phyloP scores from a whole-genome alignment of 2,113 vertebrate genomes.

The Telmatochromis bifrenatus region DNA sequence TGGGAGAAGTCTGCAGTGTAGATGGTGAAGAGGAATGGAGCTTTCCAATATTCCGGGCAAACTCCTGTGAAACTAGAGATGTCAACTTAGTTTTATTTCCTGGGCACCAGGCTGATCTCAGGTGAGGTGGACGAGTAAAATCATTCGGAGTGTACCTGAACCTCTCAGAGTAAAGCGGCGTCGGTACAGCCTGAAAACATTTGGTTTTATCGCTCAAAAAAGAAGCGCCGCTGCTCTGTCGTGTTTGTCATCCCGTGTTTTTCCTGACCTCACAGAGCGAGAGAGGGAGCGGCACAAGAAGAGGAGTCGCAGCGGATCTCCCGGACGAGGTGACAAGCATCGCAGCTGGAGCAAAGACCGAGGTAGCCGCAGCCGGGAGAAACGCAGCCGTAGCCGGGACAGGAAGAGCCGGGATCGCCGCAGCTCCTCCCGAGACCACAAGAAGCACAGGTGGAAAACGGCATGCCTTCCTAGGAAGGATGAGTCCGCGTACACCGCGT shows the following conservation, averaged over 20 bases:
- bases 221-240: not conserved
- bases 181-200: not conserved
- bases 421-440: slow-evolving; percentile 68
- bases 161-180: not conserved
- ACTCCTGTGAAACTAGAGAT: not conserved
- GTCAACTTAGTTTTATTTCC: not conserved
- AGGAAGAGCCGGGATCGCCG: slow-evolving; percentile 59
- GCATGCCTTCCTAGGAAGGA: not conserved
- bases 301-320: slow-evolving; percentile 59
- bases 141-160: not conserved
- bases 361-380: slow-evolving; percentile 61
- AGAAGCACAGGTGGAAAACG: slow-evolving; percentile 60
- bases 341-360: slow-evolving; percentile 69
- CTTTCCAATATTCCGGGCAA: not conserved
- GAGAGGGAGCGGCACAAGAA: slow-evolving; percentile 67
- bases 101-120: not conserved
- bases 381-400: slow-evolving; percentile 52
- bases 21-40: too few species aligned
- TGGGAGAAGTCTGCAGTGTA: too few species aligned
- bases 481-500: rapidly evolving
- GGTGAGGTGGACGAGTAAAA: not conserved
- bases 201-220: rapidly evolving
- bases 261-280: slow-evolving; percentile 48
- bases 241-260: not conserved
- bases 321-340: slow-evolving; percentile 55